Conservation (phyloP, 2,888 invertebrate species). For the Tupiocoris notatus region DNA sequence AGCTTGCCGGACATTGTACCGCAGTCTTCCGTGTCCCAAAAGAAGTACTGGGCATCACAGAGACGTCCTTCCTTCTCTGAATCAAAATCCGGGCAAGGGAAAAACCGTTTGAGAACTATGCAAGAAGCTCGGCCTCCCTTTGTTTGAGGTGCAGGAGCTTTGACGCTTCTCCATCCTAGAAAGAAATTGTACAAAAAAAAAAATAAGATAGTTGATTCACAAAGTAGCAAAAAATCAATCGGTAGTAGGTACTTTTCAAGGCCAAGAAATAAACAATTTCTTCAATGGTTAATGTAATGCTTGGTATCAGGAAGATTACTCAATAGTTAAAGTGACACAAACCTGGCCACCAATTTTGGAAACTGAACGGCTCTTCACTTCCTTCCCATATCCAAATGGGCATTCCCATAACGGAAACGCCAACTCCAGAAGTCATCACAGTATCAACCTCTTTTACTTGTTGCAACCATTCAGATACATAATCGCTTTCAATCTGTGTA, state of each 20-base stretch:
- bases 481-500: slow-evolving; percentile 59
- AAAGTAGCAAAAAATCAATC: no score
- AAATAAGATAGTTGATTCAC: no score
- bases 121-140: slow-evolving; percentile 53
- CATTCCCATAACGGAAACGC: slow-evolving; percentile 54
- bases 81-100: slow-evolving; percentile 53
- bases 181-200: background rate
- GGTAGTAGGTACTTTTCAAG: no score
- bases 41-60: slow-evolving; percentile 57
- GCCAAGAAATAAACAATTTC: no score
- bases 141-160: slow-evolving; percentile 47
- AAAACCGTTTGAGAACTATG: slow-evolving; percentile 54
- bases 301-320: no score
- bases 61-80: slow-evolving; percentile 45
- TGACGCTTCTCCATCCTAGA: slow-evolving; percentile 49
- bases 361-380: slow-evolving; percentile 53
- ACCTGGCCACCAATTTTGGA: slow-evolving; percentile 58
- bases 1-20: slow-evolving; percentile 53
- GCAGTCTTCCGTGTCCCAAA: slow-evolving; percentile 58
- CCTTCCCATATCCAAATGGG: slow-evolving; percentile 58
- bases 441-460: slow-evolving; percentile 53
- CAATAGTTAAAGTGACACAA: slow-evolving; percentile 51
- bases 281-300: no score
- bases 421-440: slow-evolving; percentile 57
- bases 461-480: slow-evolving; percentile 58